These are phyloP conservation scores for Trichogramma dendrolimi DNA, from an alignment of 2,888 invertebrate species.

Conservation along the genomic window DNA sequence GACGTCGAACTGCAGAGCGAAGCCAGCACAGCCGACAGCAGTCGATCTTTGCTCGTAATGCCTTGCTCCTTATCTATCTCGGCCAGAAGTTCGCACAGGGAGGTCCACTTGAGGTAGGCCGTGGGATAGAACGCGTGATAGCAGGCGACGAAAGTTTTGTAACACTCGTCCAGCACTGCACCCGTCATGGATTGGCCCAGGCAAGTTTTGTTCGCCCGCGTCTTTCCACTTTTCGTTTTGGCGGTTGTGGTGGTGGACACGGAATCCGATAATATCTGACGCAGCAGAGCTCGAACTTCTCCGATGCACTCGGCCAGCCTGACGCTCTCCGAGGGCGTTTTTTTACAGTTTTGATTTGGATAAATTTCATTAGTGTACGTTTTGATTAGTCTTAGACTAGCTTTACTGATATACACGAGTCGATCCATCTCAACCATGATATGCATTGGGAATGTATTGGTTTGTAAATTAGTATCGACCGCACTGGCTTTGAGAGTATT, in stretches of 20 bases:
- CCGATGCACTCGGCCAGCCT: constrained; percentile 81
- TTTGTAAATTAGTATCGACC: constrained; percentile 55
- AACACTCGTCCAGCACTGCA: constrained; percentile 82
- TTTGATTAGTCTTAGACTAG: constrained; percentile 74
- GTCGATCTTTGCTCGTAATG: constrained; percentile 57
- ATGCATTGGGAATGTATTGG: constrained; percentile 51
- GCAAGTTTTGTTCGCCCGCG: constrained; percentile 20
- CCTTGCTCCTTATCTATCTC: constrained; percentile 63
- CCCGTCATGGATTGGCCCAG: constrained; percentile 58
- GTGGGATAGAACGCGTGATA: constrained; percentile 97
- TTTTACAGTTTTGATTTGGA: constrained; percentile 66
- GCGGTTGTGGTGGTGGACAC: constrained; percentile 51
- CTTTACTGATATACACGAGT: constrained; percentile 80
- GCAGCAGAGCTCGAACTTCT: constrained; percentile 75
- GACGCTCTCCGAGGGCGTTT: constrained; percentile 64
- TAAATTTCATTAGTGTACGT: constrained; percentile 90
- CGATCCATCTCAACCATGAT: constrained; percentile 69
- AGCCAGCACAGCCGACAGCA: constrained; percentile 76
- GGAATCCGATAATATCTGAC: constrained; percentile 76
- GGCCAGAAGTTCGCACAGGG: constrained; percentile 77
- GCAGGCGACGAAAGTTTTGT: constrained; percentile 83
- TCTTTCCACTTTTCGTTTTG: constrained; percentile 42
- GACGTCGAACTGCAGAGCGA: constrained; percentile 76
- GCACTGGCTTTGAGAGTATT: constrained; percentile 73
- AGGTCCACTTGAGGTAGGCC: constrained; percentile 86